Evolutionary conservation across 2,888 invertebrate genomes (phyloP).

Genomic region (Plusia festucae): DNA sequence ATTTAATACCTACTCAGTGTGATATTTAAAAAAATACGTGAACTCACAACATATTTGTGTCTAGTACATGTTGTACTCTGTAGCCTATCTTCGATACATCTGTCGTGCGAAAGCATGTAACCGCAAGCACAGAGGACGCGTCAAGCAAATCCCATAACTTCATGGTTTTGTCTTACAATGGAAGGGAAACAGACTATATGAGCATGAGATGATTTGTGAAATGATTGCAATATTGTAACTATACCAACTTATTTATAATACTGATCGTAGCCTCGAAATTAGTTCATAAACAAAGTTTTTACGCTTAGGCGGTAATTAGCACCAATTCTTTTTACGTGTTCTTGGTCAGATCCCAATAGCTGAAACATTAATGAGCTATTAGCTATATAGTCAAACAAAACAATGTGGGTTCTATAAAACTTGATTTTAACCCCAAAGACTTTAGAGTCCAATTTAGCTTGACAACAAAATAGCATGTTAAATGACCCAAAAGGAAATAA

Average conservation of each 20-base stretch:
- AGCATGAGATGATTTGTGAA: conserved; percentile 67
- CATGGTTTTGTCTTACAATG: conserved; percentile 63
- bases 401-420: not conserved
- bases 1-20: too few species aligned
- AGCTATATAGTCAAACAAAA: not conserved
- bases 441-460: not conserved
- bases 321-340: not conserved
- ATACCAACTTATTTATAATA: not conserved
- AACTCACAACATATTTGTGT: not conserved
- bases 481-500: not conserved
- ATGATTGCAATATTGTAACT: conserved; percentile 61
- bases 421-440: not conserved
- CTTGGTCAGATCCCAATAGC: not conserved
- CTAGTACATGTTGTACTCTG: not conserved
- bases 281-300: not conserved
- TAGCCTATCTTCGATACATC: conserved; percentile 34
- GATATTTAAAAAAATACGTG: not conserved
- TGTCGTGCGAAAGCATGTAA: conserved; percentile 66
- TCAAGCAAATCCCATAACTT: conserved; percentile 60
- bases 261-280: not conserved
- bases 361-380: not conserved
- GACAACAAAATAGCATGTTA: not conserved
- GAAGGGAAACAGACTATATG: conserved; percentile 64
- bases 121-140: conserved; percentile 71
- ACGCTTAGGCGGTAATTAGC: conserved; percentile 5